Evolutionary conservation across 2,797 vertebrate species (phyloP).

Genomic region (Molossus alvarezi): DNA sequence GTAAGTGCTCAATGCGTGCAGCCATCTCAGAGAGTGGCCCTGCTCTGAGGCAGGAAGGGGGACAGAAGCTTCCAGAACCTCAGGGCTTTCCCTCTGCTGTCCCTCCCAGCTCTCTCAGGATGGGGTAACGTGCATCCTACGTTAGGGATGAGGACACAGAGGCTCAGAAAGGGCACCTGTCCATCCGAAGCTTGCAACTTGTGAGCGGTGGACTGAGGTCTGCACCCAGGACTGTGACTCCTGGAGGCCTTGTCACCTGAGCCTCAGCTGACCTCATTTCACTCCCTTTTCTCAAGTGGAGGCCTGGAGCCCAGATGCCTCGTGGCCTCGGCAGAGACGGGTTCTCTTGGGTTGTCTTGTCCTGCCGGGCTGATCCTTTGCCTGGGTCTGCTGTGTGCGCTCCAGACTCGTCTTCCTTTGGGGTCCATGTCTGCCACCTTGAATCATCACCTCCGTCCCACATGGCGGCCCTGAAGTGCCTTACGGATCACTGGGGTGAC

Average conservation of each 20-base stretch:
- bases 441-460: neutral
- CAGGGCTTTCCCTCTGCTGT: neutral
- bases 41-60: neutral
- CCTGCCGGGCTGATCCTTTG: neutral
- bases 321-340: accelerated
- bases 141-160: neutral
- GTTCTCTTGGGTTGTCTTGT: neutral
- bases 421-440: too few species aligned
- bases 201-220: neutral
- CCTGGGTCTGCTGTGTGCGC: neutral
- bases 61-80: neutral
- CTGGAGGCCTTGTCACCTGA: neutral
- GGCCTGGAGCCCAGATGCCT: neutral
- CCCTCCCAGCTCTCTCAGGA: neutral
- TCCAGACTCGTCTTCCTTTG: neutral
- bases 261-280: too few species aligned
- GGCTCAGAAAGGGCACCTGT: neutral
- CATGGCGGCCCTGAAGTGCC: neutral
- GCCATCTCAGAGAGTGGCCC: accelerated
- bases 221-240: neutral
- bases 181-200: neutral
- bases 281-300: neutral
- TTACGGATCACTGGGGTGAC: neutral
- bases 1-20: accelerated
- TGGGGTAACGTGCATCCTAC: accelerated